Evolutionary conservation across 2,797 vertebrate genomes (phyloP), one percentile per base, ranked within the genome.

Genomic region (Rhabdomys pumilio): DNA sequence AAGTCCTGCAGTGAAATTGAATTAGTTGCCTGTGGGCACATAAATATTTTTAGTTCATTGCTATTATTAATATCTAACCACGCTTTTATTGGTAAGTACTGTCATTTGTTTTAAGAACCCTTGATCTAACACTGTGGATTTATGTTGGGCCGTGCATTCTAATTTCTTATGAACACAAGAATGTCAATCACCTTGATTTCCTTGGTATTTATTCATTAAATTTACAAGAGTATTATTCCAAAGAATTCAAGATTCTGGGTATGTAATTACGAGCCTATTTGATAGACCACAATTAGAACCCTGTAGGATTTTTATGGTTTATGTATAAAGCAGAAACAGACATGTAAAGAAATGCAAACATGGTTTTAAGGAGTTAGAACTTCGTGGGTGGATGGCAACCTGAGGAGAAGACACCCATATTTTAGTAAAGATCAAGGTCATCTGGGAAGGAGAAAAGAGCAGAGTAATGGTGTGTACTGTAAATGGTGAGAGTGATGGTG

Each of bases 31-130:
- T 91, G 82, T 95, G 84, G 97, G 95, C 67, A 95, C 89, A 90
- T 95, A 97, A 97, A 97, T 97, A 97, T 97, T 98, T 96, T 97
- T 95, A 96, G 80, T 92, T 97, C 75, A 77, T 90, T 83, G 86
- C 86, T 94, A 79, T 96, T 96, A 93, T 97, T 95, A 92, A 91
- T 95, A 91, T 91, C 83, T 73, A 95, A 41, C 41, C 34, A 75
- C 82, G 81, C 65, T 97, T 96, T 97, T 92, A 95, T 94, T 96
- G 72, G 72, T 96, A 94, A 96, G 63, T 77, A 85, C 87, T 72
- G 47, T 69, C 89, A 61, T 95, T 96, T 96, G 57, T 94, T 97
- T 95, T 93, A 87, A 93, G 72, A 95, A 79, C 13, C 61, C 90
- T 92, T 76, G 72, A 55, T 90, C 95, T 96, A 81, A 81, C 4